Base-by-base conservation (phyloP, 1,140 invertebrate genomes). In the Meloidogyne floridensis region DNA sequence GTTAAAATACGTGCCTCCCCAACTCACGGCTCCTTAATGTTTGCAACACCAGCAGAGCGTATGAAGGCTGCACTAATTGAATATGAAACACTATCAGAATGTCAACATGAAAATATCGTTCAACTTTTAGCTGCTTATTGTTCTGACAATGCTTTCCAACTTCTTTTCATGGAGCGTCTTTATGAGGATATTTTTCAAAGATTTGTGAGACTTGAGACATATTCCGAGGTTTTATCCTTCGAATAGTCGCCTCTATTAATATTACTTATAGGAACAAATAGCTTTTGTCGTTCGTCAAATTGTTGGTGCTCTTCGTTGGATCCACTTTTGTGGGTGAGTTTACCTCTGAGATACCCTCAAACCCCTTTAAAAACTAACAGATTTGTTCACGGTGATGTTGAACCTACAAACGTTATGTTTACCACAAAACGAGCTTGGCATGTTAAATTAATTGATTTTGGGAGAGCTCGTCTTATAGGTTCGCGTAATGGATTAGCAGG, bases 321-420 rank as follows among this genome's bases (percentile, higher is more conserved):
- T 89, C 47, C 88, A 89, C 71, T 89, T 89, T 84, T 87, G 73
- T 82, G 88, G 88, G 87, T 88, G 42, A 13, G 73, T 54, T 15
- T 9, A 3, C 42, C 7, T 51, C 13, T n/a, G 32, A 42, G 10
- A 77, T 77, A 47, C 8, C n/a, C 42, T 72, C 42, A 53, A n/a
- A 77, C 56, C 32, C 32, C 42, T 32, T 53, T 32, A 73, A 78
- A 74, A 51, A 32, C 11, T 94, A 92, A 94, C 4, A 88, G 95
- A 95, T 93, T 95, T 83, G 94, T 94, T 82, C 95, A 98, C 91
- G 91, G 98, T 43, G 95, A 98, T 90, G 91, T 99, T 18, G 95
- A 98, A 90, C 97, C 97, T 0, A 95, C 96, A 86, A 98, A 98
- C 90, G 92, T 98, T n/a, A 95, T 98, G 0, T 96, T 98, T 94